A percentile compares a stretch with the other conserved stretches of the same genome.
Evolutionary conservation across 2,797 vertebrate species (phyloP).

Genomic region (Diglossa cyanea): DNA sequence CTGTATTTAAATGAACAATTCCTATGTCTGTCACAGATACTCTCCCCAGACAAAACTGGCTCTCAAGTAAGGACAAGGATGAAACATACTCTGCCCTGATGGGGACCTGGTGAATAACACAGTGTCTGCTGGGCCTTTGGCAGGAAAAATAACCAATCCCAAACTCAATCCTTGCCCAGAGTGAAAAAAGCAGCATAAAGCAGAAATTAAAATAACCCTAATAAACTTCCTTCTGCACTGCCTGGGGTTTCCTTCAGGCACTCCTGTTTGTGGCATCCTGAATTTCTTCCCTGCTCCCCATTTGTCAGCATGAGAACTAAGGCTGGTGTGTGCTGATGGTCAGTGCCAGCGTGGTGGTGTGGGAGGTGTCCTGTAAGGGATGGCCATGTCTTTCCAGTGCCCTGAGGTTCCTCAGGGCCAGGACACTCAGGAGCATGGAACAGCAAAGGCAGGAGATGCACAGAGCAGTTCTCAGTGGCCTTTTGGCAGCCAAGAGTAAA

Average conservation of each 20-base stretch:
- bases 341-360: accelerated
- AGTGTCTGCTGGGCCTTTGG: background rate
- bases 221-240: background rate
- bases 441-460: background rate
- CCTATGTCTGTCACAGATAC: background rate
- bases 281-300: background rate
- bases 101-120: background rate
- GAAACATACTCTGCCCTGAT: background rate
- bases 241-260: background rate
- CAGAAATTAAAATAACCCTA: background rate
- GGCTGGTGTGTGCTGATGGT: accelerated
- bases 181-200: background rate
- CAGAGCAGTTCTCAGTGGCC: background rate
- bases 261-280: accelerated
- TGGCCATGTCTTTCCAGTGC: accelerated
- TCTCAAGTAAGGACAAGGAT: background rate
- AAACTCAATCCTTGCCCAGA: background rate
- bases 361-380: background rate
- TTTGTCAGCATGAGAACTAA: accelerated
- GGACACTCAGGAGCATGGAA: background rate
- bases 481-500: background rate
- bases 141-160: background rate
- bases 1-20: background rate
- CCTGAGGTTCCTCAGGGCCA: background rate
- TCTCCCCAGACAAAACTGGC: background rate